These are phyloP conservation scores for Xenus cinereus DNA, from an alignment of 2,113 vertebrate species.

Conservation along the genomic window DNA sequence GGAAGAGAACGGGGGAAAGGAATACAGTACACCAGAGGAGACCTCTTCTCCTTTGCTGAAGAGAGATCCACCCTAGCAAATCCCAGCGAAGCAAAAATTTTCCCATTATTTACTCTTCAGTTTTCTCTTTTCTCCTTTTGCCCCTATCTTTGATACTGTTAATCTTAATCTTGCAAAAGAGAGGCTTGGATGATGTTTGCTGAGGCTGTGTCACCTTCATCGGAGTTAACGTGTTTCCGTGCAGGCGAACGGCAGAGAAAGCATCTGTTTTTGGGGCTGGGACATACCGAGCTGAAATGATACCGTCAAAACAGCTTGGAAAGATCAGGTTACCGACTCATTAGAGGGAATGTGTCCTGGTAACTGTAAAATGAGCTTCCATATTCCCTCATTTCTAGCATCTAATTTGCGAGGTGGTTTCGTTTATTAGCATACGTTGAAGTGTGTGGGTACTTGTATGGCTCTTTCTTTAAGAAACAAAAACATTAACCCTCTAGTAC, in stretches of 20 bases:
- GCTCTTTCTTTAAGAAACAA: constrained; percentile 57
- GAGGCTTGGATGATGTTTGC: not conserved
- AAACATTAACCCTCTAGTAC: constrained; percentile 63
- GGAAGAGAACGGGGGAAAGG: not conserved
- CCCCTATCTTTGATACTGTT: not conserved
- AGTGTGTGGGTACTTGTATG: constrained; percentile 38
- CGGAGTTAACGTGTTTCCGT: not conserved
- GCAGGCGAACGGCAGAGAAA: not conserved
- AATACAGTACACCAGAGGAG: accelerated
- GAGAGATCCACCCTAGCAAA: not conserved
- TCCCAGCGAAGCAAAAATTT: not conserved
- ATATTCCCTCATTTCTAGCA: constrained; percentile 29
- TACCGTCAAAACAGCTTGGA: not conserved
- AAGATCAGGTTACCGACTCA: constrained; percentile 58
- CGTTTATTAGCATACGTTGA: constrained; percentile 47
- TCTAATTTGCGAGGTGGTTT: constrained; percentile 60
- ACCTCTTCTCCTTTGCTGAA: not conserved
- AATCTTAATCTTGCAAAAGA: not conserved
- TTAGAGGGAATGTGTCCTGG: constrained; percentile 36
- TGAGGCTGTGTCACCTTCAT: not conserved
- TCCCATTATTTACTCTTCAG: not conserved
- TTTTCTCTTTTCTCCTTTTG: not conserved
- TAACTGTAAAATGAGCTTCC: constrained; percentile 57
- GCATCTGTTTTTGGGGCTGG: not conserved
- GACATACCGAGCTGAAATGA: not conserved